Evolutionary conservation across 2,113 vertebrate species (phyloP).

Genomic region (Sarotherodon lohbergeri): DNA sequence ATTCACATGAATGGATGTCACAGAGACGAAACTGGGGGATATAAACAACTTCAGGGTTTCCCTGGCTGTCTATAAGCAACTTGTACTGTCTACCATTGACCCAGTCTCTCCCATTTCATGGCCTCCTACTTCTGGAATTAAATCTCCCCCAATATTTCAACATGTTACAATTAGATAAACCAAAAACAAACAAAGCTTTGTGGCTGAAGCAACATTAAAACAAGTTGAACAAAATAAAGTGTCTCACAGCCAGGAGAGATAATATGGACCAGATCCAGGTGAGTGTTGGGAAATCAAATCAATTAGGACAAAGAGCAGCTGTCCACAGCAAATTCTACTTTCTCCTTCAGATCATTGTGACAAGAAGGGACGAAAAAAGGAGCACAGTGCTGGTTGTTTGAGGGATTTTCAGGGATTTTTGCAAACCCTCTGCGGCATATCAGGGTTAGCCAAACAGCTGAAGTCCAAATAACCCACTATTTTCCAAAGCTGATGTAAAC

Average conservation of each 20-base stretch:
- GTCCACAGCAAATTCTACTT: slow-evolving; percentile 19
- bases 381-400: background rate
- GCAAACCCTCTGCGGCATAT: background rate
- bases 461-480: slow-evolving; percentile 30
- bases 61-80: slow-evolving; percentile 41
- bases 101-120: slow-evolving; percentile 34
- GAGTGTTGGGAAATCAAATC: background rate
- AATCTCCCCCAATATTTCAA: slow-evolving; percentile 6
- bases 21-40: slow-evolving; percentile 34
- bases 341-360: background rate
- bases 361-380: background rate
- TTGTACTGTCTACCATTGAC: slow-evolving; percentile 27
- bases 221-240: slow-evolving; percentile 9
- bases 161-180: slow-evolving; percentile 50
- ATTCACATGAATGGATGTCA: slow-evolving; percentile 64
- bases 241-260: background rate
- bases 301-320: slow-evolving; percentile 10
- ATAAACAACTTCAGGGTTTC: slow-evolving; percentile 44
- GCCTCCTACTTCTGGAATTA: slow-evolving; percentile 31
- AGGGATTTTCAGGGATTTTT: background rate
- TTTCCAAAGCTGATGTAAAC: slow-evolving; percentile 48
- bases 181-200: slow-evolving; percentile 39
- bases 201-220: slow-evolving; percentile 33
- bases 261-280: background rate
- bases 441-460: slow-evolving; percentile 5